A percentile compares a stretch with the other conserved stretches of the same genome.
These are phyloP conservation scores for Invenusta paracnida DNA, from an alignment of 2,888 invertebrate species.

Conservation along the genomic window DNA sequence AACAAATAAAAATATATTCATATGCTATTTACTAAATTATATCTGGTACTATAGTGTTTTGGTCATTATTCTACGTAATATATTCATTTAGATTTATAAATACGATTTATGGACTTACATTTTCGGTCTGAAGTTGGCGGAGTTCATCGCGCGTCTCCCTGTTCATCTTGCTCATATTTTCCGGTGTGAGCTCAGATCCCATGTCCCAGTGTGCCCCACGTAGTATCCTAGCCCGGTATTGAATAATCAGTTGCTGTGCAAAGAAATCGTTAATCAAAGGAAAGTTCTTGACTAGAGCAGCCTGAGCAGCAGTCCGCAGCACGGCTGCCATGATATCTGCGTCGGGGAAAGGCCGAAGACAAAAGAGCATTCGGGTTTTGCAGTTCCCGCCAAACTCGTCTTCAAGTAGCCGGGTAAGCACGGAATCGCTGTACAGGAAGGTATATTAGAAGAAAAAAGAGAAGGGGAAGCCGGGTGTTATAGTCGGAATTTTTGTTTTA, in stretches of 20 bases:
- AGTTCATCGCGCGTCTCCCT: slow-evolving; percentile 51
- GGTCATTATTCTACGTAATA: no score
- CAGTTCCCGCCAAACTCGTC: slow-evolving; percentile 58
- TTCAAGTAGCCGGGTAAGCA: slow-evolving; percentile 52
- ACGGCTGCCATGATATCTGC: slow-evolving; percentile 49
- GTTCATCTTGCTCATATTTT: background rate
- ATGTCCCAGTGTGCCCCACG: slow-evolving; percentile 50
- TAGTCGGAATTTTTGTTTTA: no score
- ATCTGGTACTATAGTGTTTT: no score
- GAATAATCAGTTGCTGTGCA: slow-evolving; percentile 55
- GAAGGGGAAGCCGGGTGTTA: no score
- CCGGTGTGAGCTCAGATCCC: slow-evolving; percentile 45
- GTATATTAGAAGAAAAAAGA: no score
- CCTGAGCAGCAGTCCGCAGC: slow-evolving; percentile 51
- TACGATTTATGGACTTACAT: slow-evolving; percentile 52
- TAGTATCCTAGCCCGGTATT: slow-evolving; percentile 52
- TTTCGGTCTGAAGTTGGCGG: slow-evolving; percentile 53
- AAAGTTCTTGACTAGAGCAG: slow-evolving; percentile 54
- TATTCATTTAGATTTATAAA: no score
- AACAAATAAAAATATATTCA: no score
- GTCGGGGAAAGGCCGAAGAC: slow-evolving; percentile 52
- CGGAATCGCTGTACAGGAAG: slow-evolving; percentile 55
- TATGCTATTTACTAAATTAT: no score
- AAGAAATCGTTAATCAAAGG: slow-evolving; percentile 56
- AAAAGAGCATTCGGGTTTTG: slow-evolving; percentile 54